Evolutionary conservation across 30 jellyfish, hydroid and myxozoan genomes (phyloP), one percentile per base, ranked within the genome.

Genomic region (Aurelia aurita): DNA sequence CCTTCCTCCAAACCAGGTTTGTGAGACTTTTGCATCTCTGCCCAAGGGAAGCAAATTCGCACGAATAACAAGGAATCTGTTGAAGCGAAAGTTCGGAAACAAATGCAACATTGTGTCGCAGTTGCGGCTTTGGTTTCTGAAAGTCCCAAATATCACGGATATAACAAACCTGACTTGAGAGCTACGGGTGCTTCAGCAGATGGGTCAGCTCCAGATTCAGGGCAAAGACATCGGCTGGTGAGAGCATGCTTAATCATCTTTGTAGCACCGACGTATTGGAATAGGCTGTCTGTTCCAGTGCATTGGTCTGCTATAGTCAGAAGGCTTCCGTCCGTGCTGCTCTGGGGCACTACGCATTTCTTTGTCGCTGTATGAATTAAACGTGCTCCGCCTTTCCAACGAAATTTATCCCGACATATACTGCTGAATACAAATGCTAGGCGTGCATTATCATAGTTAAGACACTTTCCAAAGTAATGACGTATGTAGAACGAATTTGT

Each of bases 321-420:
- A 20, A 1, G 47, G 44, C 72, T 58, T 3, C 86, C 87, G 51
- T 6, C 13, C 15, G 15, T 9, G 51, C 0, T 39, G 46, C 47
- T 86, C 3, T 54, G 53, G 31, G 61, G 77, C 32, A 6, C n/a
- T 39, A 70, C 16, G 62, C 93, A 83, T 43, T 70, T 35, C 16
- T 54, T 18, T 1, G 87, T 58, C 29, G 87, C 74, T 8, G 72
- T 53, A 21, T 69, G 86, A 20, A 71, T 72, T 5, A 83, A 22
- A 54, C 85, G 72, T 20, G 80, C 81, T 19, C 82, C 86, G 19
- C 72, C 74, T 23, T 63, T 59, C 93, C 93, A 83, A 3, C 53
- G 43, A 72, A 83, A 83, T 28, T 83, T 74, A 35, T 69, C 86
- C 1, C 87, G 62, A 74, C 93, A 83, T 44, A 71, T 3, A 16